Percentiles rank a stretch among this genome's conserved stretches.
These are phyloP conservation scores for Tetropium fuscum DNA, from an alignment of 2,888 invertebrate species.

Conservation along the genomic window DNA sequence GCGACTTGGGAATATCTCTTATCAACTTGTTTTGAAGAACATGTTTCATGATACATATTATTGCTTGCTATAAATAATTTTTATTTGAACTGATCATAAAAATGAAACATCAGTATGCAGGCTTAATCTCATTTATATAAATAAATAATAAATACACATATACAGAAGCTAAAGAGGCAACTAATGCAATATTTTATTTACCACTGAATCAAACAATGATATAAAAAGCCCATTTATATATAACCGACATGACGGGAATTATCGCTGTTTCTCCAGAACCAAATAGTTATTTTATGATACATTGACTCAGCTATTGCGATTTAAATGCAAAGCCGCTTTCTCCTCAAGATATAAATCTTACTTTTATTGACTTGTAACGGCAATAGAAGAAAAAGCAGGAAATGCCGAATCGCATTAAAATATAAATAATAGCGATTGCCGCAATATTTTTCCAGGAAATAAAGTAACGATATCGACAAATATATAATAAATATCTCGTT, in stretches of 20 bases:
- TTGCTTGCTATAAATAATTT: too few species aligned
- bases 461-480: too few species aligned
- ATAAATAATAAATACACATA: too few species aligned
- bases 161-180: too few species aligned
- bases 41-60: too few species aligned
- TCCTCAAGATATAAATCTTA: conserved; percentile 12
- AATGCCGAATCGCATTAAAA: background rate
- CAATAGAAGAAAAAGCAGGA: background rate
- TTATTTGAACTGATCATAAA: too few species aligned
- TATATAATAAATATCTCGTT: too few species aligned
- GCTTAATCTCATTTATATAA: too few species aligned
- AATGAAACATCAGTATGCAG: too few species aligned
- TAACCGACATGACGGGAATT: conserved; percentile 9
- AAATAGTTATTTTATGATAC: conserved; percentile 19
- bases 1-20: too few species aligned
- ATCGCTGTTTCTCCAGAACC: conserved; percentile 6
- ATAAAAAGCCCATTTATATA: conserved; percentile 10
- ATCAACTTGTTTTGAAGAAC: too few species aligned
- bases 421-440: background rate
- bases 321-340: conserved; percentile 3
- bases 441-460: background rate
- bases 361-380: conserved; percentile 9
- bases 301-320: conserved; percentile 9
- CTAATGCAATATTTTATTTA: background rate
- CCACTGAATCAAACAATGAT: conserved; percentile 2